These are phyloP conservation scores for Tetranychus urticae DNA, from an alignment of 1,140 invertebrate species.

Conservation along the genomic window DNA sequence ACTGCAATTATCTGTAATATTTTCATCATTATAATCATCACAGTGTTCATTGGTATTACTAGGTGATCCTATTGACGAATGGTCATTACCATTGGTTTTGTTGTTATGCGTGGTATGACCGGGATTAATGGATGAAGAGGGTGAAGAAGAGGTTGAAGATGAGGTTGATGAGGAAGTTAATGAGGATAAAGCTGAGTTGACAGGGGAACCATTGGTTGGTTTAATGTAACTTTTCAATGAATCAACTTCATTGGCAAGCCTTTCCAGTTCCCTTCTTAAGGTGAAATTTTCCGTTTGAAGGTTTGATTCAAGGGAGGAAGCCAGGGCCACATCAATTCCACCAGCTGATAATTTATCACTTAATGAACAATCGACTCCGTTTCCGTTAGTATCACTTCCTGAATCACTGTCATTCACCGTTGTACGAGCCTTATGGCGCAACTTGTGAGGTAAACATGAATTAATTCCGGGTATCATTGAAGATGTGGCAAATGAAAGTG, in stretches of 20 bases:
- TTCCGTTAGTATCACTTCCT: constrained; percentile 14
- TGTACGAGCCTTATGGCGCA: constrained; percentile 61
- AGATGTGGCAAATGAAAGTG: constrained; percentile 11
- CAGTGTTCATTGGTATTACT: too few species aligned
- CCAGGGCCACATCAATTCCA: not conserved
- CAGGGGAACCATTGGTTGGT: not conserved
- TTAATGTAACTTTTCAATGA: constrained; percentile 35
- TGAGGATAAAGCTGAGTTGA: too few species aligned
- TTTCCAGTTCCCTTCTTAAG: constrained; percentile 57
- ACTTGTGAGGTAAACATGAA: constrained; percentile 48
- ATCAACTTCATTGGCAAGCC: constrained; percentile 73
- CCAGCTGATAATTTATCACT: not conserved
- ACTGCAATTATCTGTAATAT: too few species aligned
- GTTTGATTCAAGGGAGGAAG: not conserved
- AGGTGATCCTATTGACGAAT: too few species aligned
- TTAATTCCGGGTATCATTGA: constrained; percentile 8
- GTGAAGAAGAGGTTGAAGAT: too few species aligned
- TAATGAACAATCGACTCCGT: constrained; percentile 18
- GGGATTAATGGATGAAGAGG: too few species aligned
- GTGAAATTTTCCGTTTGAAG: constrained; percentile 36
- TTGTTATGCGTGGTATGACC: too few species aligned
- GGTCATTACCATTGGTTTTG: too few species aligned
- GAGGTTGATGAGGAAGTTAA: too few species aligned
- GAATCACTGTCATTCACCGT: constrained; percentile 20
- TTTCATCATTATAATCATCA: too few species aligned